Evolutionary conservation across 35 echinoderm and acorn worm species (phyloP), one percentile per base, ranked within the genome.

Genomic region (Amphiura filiformis): DNA sequence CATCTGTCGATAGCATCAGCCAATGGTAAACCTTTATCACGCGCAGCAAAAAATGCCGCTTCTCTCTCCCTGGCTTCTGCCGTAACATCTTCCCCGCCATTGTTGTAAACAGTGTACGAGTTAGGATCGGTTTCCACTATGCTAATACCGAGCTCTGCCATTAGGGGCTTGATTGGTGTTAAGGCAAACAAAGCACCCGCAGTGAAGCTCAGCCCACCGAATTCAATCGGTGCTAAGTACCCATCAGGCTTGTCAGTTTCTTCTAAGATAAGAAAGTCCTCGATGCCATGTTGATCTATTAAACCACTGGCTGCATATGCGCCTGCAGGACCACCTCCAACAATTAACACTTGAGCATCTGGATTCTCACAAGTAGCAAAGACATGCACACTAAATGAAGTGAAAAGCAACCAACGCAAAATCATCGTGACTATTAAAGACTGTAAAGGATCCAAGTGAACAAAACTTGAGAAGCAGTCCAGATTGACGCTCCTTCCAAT

Each of bases 251-350:
- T 65, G 32, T 90, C 38, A 9, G 61, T 35, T 31, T 37, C 80
- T 90, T 90, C 88, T 32, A 90, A 41, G 36, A 90, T 84, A 23
- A 90, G 41, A 36, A 84, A 90, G 34, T 90, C 88, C 34, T 82
- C 64, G 23, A 90, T 77, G 37, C 81, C 88, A 18, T 82, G 14
- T 22, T n/a, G n/a, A 11, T 89, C 80, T 23, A 39, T 22, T 1
- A 89, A 33, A 32, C 52, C 83, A 23, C 37, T 17, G 5, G 88
- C 80, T 38, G 88, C 88, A 17, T 81, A 42, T 32, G 83, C 26
- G 9, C 88, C 88, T 1, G 79, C 36, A 9, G 88, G 78, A 40
- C 88, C 88, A 41, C 41, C 79, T 11, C 88, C 88, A 26, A 89
- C 32, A 37, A 89, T 83, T 3, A 89, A 13, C 22, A 89, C 88